phyloP scores from a whole-genome alignment of 2,888 invertebrate species.

The Hirtodrosophila duncani region DNA sequence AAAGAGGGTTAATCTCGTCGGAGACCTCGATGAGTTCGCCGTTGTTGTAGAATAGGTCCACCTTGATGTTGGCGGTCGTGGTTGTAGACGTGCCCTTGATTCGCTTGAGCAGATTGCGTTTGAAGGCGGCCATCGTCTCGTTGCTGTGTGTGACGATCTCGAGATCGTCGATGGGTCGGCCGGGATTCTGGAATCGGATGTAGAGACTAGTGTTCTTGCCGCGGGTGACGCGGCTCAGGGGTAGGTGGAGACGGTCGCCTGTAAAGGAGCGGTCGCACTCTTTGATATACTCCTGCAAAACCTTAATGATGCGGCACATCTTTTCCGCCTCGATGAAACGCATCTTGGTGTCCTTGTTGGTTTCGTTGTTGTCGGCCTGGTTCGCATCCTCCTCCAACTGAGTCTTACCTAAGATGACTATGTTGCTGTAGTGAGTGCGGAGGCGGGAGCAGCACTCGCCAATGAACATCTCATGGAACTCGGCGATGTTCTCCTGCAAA shows the following conservation, averaged over 20 bases:
- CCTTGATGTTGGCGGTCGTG: constrained; percentile 88
- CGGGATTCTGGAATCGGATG: constrained; percentile 92
- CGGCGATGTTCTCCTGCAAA: constrained; percentile 86
- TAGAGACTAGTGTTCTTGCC: constrained; percentile 93
- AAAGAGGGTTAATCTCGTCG: constrained; percentile 92
- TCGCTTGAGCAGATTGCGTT: constrained; percentile 84
- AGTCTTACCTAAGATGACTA: constrained; percentile 79
- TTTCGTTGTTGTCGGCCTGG: constrained; percentile 59
- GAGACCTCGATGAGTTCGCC: constrained; percentile 91
- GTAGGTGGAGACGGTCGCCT: constrained; percentile 92
- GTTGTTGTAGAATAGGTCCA: constrained; percentile 91
- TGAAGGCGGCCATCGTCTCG: constrained; percentile 92
- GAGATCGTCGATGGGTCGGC: constrained; percentile 92
- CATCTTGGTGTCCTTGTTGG: constrained; percentile 75
- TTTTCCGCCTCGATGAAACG: constrained; percentile 84
- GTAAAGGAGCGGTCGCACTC: constrained; percentile 94
- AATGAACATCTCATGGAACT: constrained; percentile 94
- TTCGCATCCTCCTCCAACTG: constrained; percentile 43
- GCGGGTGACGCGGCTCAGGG: constrained; percentile 90
- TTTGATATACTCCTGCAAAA: constrained; percentile 95
- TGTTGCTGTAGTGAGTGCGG: constrained; percentile 90
- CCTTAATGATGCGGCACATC: constrained; percentile 95
- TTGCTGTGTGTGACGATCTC: constrained; percentile 96
- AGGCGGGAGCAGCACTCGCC: constrained; percentile 94
- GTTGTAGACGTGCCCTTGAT: constrained; percentile 80